A percentile compares a stretch with the other conserved stretches of the same genome.
Conservation (phyloP, 2,888 invertebrate genomes). For the Drosophila ochracea region DNA sequence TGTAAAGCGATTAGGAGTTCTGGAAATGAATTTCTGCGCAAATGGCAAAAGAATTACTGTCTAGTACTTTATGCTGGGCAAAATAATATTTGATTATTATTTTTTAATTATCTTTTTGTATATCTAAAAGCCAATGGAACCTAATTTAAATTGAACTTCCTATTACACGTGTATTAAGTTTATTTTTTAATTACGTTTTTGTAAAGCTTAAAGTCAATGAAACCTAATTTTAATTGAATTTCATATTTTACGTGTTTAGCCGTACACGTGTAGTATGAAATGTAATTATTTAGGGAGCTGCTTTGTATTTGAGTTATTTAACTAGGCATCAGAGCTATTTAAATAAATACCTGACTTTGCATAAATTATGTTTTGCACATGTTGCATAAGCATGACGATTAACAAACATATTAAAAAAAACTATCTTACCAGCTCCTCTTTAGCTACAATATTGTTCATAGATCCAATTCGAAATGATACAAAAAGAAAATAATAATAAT, state of each 20-base stretch:
- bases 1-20: slow-evolving; percentile 50
- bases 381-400: neutral
- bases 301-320: neutral
- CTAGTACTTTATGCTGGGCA: neutral
- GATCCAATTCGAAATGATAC: neutral
- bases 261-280: neutral
- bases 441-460: neutral
- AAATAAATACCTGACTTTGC: neutral
- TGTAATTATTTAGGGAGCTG: neutral
- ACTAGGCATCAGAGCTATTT: neutral
- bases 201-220: neutral
- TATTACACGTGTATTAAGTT: neutral
- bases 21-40: slow-evolving; percentile 14
- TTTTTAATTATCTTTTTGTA: neutral
- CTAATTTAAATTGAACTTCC: neutral
- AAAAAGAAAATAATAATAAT: neutral
- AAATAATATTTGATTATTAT: slow-evolving; percentile 1
- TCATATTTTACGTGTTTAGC: neutral
- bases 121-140: neutral
- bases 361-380: neutral
- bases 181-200: neutral
- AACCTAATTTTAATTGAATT: neutral
- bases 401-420: neutral
- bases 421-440: neutral
- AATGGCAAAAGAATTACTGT: slow-evolving; percentile 18